Evolutionary conservation across 2,797 vertebrate genomes (phyloP).

Genomic region (Aeoliscus strigatus): DNA sequence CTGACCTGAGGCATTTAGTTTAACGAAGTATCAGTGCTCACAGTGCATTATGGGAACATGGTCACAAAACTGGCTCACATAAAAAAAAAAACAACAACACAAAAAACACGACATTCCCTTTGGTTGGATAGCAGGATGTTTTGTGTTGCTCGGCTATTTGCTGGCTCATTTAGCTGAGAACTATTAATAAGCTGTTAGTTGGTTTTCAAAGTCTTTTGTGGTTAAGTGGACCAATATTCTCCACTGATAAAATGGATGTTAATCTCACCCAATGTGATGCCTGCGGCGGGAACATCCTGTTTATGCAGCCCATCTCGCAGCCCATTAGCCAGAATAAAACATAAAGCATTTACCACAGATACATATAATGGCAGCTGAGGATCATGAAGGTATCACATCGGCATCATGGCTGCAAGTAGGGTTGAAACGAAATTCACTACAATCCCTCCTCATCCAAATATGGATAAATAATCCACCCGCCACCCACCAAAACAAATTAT

Average conservation of each 20-base stretch:
- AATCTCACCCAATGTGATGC: slow-evolving; percentile 4
- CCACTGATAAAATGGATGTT: neutral
- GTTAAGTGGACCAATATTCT: slow-evolving; percentile 23
- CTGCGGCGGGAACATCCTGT: slow-evolving; percentile 5
- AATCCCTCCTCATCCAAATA: no score
- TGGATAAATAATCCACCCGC: no score
- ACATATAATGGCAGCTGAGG: no score
- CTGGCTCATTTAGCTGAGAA: slow-evolving; percentile 37
- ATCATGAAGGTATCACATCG: no score
- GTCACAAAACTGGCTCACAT: no score
- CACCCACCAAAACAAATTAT: no score
- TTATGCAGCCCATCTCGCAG: slow-evolving; percentile 1
- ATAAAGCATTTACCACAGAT: no score
- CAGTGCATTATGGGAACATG: slow-evolving; percentile 6
- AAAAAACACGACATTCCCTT: slow-evolving; percentile 42
- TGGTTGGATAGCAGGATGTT: slow-evolving; percentile 12
- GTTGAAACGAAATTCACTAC: no score
- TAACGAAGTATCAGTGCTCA: slow-evolving; percentile 13
- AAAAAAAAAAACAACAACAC: no score
- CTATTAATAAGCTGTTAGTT: slow-evolving; percentile 35
- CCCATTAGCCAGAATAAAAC: no score
- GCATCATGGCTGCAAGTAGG: no score
- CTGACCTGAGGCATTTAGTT: slow-evolving; percentile 26
- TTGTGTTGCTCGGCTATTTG: slow-evolving; percentile 25
- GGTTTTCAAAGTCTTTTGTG: slow-evolving; percentile 18